Base-by-base conservation (phyloP, 2,113 vertebrate genomes). In the Zapornia atra region DNA sequence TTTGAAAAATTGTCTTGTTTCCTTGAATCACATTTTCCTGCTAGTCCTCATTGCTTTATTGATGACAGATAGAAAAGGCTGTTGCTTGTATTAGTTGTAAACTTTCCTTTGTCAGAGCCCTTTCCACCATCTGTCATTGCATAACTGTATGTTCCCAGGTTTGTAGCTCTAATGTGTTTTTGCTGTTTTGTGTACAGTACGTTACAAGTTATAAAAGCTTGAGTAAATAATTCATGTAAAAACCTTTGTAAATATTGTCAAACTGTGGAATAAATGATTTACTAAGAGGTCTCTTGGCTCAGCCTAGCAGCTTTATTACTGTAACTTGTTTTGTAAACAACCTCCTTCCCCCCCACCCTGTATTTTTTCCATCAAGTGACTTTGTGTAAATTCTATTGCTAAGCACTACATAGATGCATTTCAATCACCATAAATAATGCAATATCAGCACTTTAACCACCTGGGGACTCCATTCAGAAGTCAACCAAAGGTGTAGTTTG, bases 161-260 rank as follows among this genome's bases (percentile, higher is more conserved):
- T 83, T 96, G 93, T 96, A 94, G 94, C 87, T 94, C 88, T 94
- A 95, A 93, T 97, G 71, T 96, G 88, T 80, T 91, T 94, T 92
- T 96, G 81, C 83, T 95, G 91, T 83, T 98, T 98, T 97, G 93
- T 97, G 96, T 97, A 97, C 86, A 95, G 95, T 96, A 96, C 46
- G 81, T 97, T 97, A 92, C 96, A 96, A 97, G 94, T 97, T 96
- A 97, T 88, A 97, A 97, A 97, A 96, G 93, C 95, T 93, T 95
- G 94, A 96, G 97, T 99, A 98, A 99, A 99, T 99, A 98, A 99
- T 99, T 98, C 96, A 99, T 98, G 97, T 94, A 96, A 92, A 94
- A 97, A 95, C 97, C 97, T 98, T 98, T 98, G 97, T 98, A 97
- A 98, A 97, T 98, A 98, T 98, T 98, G 98, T 98, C 98, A 98